Evolutionary conservation across 2,888 invertebrate genomes (phyloP), one percentile per base, ranked within the genome.

Genomic region (Cataglyphis altisquamis): DNA sequence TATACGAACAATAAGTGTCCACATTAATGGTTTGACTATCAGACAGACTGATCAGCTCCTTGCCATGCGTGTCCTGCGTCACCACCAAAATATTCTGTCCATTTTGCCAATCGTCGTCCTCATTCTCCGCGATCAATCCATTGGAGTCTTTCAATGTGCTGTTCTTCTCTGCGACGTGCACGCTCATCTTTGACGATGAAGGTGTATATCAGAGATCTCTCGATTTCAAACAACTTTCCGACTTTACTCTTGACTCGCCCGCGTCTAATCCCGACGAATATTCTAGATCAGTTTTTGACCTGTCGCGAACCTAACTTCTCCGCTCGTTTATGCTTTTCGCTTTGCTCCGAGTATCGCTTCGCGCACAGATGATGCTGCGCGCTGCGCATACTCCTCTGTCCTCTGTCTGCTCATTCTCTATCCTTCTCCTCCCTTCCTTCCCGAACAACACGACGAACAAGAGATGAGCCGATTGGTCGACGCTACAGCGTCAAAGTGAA

Each of bases 1-100:
- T 82, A 80, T 91, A 94, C 93, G 90, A 93, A 94, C 94, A 93
- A 85, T 94, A 94, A 1, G 91, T 90, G 74, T 94, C 93, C 32
- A 92, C 89, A 80, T 90, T 92, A 75, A 91, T 87, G 18, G 90
- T 85, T 73, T 91, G 91, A 87, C 92, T 91, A n/a, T 91, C 92
- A 45, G 92, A 83, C n/a, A 93, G 84, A 18, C 89, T 86, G 64
- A 91, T 87, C 29, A 92, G 57, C 29, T 93, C 93, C 86, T 92
- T 92, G 87, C 91, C 90, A 84, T 92, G 90, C 21, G 84, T 64
- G 64, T 93, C 92, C 84, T 92, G 92, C 0, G 92, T 86, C 55
- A 92, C 91, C n/a, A 93, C 88, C 67, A 93, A 41, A 12, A 92
- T 81, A 81, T 91, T 92, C 63, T 91, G 91, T 55, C 89, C 90